These are phyloP conservation scores for Stichopus horrens DNA, from an alignment of 53 echinoderm and acorn worm genomes.

Conservation along the genomic window DNA sequence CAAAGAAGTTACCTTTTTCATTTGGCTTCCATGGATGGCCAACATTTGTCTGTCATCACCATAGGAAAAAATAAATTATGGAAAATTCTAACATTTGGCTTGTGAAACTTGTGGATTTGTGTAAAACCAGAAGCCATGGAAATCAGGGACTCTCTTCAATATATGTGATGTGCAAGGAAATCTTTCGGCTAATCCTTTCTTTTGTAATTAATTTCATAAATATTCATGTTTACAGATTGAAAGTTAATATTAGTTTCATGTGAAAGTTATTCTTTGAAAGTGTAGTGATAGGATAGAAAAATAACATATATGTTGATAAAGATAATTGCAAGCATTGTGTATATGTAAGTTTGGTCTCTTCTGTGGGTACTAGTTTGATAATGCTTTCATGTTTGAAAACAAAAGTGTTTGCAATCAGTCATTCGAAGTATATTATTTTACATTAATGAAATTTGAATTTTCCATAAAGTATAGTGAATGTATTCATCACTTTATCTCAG, in stretches of 20 bases:
- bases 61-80: too few relatives aligned
- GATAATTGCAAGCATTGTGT: not conserved
- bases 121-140: not conserved
- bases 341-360: not conserved
- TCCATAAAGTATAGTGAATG: not conserved
- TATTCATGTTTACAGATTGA: not conserved
- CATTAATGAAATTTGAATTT: not conserved
- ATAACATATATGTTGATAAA: not conserved
- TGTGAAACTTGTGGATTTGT: not conserved
- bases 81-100: too few relatives aligned
- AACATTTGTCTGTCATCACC: too few relatives aligned
- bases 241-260: not conserved
- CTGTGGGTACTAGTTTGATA: not conserved
- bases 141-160: conserved; percentile 3
- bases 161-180: not conserved
- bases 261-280: not conserved
- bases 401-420: not conserved
- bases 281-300: not conserved
- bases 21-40: too few relatives aligned
- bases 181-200: too few relatives aligned
- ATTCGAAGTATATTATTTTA: not conserved
- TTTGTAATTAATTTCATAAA: not conserved
- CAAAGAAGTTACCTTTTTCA: too few relatives aligned
- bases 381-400: not conserved
- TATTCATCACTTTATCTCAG: not conserved